Percentiles rank a stretch among this genome's conserved stretches.
phyloP scores from a whole-genome alignment of 2,797 vertebrate species.

The Phalanger gymnotis region DNA sequence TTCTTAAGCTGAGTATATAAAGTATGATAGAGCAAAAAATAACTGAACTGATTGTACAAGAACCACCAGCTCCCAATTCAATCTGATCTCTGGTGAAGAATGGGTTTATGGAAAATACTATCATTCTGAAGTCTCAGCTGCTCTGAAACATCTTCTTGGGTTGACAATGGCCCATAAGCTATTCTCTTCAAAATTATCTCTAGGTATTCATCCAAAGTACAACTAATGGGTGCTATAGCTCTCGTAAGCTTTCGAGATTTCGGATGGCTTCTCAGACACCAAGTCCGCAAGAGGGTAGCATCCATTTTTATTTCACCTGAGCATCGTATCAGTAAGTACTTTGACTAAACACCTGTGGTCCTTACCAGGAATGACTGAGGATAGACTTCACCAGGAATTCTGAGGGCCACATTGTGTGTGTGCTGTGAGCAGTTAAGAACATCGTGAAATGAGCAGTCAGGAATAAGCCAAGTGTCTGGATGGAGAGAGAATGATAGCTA shows the following conservation, averaged over 20 bases:
- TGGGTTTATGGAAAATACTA: neutral
- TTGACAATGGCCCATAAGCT: neutral
- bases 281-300: neutral
- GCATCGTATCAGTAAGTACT: neutral
- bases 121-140: neutral
- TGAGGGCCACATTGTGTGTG: neutral
- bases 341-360: neutral
- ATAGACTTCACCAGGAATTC: neutral
- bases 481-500: neutral
- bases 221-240: neutral
- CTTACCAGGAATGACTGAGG: neutral
- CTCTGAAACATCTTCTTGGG: slow-evolving; percentile 1
- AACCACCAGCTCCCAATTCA: neutral
- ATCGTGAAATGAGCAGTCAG: slow-evolving; percentile 25
- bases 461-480: slow-evolving; percentile 57
- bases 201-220: neutral
- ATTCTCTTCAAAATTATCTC: neutral
- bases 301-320: neutral
- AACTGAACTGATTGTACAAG: neutral
- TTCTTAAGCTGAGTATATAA: neutral
- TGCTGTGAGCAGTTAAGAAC: slow-evolving; percentile 44
- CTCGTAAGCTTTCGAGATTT: neutral
- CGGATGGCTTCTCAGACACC: neutral
- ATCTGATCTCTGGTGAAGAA: slow-evolving; percentile 1
- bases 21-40: neutral